Conservation (phyloP, 2,113 vertebrate genomes). For the Tragulus kanchil region DNA sequence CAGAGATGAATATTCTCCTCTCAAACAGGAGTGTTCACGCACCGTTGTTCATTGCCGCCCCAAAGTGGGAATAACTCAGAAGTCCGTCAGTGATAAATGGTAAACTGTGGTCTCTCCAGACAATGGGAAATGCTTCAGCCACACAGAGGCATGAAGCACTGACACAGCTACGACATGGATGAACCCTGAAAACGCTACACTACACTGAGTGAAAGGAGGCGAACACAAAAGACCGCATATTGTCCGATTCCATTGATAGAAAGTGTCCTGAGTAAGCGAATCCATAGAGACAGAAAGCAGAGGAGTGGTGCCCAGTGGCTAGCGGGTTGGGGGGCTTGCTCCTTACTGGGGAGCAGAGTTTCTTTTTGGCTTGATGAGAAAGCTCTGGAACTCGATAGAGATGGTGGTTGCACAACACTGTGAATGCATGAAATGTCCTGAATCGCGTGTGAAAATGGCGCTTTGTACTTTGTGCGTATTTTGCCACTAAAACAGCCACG, state of each 20-base stretch:
- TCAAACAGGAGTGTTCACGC: background rate
- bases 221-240: background rate
- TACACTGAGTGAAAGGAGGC: background rate
- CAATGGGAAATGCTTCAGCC: background rate
- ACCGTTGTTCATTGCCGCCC: no score
- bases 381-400: background rate
- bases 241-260: background rate
- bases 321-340: background rate
- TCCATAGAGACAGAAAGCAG: background rate
- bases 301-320: background rate
- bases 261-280: background rate
- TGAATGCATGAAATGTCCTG: background rate
- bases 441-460: background rate
- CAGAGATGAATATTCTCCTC: background rate
- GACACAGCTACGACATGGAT: background rate
- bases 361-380: background rate
- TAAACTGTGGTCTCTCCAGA: background rate
- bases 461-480: background rate
- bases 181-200: background rate
- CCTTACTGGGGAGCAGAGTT: background rate
- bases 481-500: background rate
- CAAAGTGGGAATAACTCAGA: background rate
- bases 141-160: background rate
- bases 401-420: background rate
- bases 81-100: background rate